Evolutionary conservation across 2,113 vertebrate species (phyloP).

Genomic region (Peucedramus taeniatus): DNA sequence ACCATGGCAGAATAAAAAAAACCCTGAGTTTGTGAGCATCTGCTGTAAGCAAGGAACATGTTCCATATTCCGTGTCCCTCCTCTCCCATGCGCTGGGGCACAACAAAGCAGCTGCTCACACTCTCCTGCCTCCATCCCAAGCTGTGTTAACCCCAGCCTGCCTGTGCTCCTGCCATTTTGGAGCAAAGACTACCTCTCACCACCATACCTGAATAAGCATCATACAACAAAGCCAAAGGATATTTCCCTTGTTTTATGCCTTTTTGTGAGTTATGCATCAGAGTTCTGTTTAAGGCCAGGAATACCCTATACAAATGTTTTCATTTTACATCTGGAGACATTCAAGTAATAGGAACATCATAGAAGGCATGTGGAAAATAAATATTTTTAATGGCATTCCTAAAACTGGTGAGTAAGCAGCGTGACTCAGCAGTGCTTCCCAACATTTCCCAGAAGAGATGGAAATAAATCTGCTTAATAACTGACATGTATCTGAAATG

Average conservation of each 20-base stretch:
- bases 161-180: background rate
- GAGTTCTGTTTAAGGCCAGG: background rate
- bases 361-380: background rate
- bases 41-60: background rate
- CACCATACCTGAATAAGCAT: background rate
- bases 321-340: background rate
- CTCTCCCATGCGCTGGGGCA: background rate
- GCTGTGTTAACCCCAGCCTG: background rate
- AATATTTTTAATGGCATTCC: background rate
- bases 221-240: background rate
- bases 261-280: background rate
- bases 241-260: background rate
- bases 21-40: background rate
- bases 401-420: constrained; percentile 14
- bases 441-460: constrained; percentile 11
- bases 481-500: background rate
- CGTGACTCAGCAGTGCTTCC: constrained; percentile 37
- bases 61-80: background rate
- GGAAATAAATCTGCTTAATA: constrained; percentile 45
- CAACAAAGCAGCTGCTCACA: background rate
- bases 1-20: background rate
- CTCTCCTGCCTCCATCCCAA: background rate
- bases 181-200: background rate
- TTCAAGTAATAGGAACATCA: background rate
- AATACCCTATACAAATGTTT: background rate